Evolutionary conservation across 2,113 vertebrate genomes (phyloP).

Genomic region (Platysternon megacephalum): DNA sequence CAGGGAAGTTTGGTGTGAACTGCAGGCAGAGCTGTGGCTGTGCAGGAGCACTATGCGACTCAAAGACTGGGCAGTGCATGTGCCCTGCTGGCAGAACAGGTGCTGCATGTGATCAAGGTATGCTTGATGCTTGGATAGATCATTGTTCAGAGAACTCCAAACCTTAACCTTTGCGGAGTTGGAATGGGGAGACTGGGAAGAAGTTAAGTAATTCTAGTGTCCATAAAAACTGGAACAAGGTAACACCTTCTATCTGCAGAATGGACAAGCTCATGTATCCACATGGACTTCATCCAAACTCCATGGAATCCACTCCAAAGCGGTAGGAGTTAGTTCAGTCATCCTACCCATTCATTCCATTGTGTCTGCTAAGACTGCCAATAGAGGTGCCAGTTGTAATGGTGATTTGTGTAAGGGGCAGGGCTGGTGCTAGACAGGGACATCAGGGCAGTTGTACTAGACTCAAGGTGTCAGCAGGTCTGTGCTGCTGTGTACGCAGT

Average conservation of each 20-base stretch:
- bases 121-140: background rate
- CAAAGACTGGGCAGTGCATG: conserved; percentile 70
- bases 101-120: conserved; percentile 63
- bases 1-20: conserved; percentile 66
- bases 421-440: background rate
- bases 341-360: background rate
- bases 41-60: conserved; percentile 63
- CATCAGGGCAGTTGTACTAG: background rate
- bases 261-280: background rate
- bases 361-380: background rate
- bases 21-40: conserved; percentile 74
- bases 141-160: background rate
- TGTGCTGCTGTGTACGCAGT: background rate
- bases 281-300: background rate
- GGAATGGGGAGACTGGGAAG: fast-evolving
- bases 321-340: background rate
- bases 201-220: background rate
- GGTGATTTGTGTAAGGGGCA: background rate
- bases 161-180: background rate
- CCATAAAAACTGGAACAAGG: background rate
- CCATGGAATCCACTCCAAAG: fast-evolving
- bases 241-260: background rate
- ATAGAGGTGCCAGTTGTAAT: background rate
- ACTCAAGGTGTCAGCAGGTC: background rate
- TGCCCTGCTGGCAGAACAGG: conserved; percentile 81